A percentile compares a stretch with the other conserved stretches of the same genome.
Conservation (phyloP, 2,888 invertebrate genomes). For the Heliconius cydno region DNA sequence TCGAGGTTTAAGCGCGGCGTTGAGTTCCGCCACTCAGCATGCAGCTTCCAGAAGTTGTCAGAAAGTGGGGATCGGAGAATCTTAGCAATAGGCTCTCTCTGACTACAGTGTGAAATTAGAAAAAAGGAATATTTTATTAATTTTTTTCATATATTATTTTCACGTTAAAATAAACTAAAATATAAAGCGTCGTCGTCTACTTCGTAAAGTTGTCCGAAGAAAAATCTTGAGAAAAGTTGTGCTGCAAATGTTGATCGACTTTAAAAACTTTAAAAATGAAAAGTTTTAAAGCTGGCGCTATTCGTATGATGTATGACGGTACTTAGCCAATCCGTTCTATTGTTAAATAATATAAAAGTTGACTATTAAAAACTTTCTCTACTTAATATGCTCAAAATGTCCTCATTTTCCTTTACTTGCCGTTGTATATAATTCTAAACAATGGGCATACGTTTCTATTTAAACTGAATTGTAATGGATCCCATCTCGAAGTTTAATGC, state of each 20-base stretch:
- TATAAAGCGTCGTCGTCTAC: conserved; percentile 9
- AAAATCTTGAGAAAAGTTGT: conserved; percentile 17
- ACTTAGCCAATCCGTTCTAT: conserved; percentile 16
- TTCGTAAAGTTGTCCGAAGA: conserved; percentile 9
- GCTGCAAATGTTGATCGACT: conserved; percentile 20
- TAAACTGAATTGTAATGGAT: conserved; percentile 18
- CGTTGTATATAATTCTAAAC: conserved; percentile 21
- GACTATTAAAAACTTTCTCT: neutral
- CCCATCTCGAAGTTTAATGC: conserved; percentile 28
- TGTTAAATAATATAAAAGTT: neutral
- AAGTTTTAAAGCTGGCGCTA: conserved; percentile 11
- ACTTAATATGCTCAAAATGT: neutral
- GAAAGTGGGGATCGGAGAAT: too few relatives aligned
- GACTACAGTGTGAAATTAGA: too few relatives aligned
- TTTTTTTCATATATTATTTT: neutral
- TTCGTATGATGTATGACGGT: conserved; percentile 22
- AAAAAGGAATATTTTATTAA: neutral
- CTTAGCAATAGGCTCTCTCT: too few relatives aligned
- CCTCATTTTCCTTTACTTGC: neutral
- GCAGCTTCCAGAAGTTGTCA: too few relatives aligned
- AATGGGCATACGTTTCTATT: conserved; percentile 22
- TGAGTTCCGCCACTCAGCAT: too few relatives aligned
- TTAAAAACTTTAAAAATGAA: conserved; percentile 24
- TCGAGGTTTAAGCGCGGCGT: too few relatives aligned
- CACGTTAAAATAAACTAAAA: conserved; percentile 2